Evolutionary conservation across 2,888 invertebrate species (phyloP).

Genomic region (Leucoptera coffeella): DNA sequence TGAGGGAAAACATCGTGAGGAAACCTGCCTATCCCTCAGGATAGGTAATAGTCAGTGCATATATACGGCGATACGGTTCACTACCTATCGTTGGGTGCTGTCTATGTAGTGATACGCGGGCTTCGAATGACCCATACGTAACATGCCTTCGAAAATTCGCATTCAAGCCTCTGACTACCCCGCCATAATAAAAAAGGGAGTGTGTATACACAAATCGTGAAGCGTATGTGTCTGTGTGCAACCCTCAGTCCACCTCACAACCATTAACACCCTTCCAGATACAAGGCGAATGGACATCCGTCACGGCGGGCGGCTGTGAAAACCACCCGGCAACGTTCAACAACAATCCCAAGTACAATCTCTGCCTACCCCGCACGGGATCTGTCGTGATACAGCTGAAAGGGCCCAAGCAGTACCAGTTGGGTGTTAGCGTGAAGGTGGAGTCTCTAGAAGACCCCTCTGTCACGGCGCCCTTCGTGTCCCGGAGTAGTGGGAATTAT

Average conservation of each 20-base stretch:
- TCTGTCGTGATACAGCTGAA: conserved; percentile 65
- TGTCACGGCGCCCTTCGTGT: conserved; percentile 62
- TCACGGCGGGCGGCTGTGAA: conserved; percentile 82
- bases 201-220: no score
- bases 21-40: no score
- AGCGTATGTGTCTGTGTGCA: neutral
- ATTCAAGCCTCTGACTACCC: no score
- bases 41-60: no score
- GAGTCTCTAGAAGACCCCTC: conserved; percentile 55
- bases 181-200: no score
- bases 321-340: conserved; percentile 67
- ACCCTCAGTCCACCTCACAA: neutral
- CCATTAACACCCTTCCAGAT: conserved; percentile 12
- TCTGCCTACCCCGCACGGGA: conserved; percentile 59
- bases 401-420: conserved; percentile 85
- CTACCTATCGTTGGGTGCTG: no score
- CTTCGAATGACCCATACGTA: no score
- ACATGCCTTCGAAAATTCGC: no score
- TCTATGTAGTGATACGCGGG: no score
- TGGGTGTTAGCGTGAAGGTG: conserved; percentile 73
- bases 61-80: no score
- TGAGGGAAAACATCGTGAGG: no score
- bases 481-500: conserved; percentile 69
- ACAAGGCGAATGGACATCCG: conserved; percentile 59
- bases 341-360: conserved; percentile 74